Percentiles rank a stretch among this genome's conserved stretches.
phyloP scores from a whole-genome alignment of 2,888 invertebrate genomes.

The Macrosoma leucophasiata region DNA sequence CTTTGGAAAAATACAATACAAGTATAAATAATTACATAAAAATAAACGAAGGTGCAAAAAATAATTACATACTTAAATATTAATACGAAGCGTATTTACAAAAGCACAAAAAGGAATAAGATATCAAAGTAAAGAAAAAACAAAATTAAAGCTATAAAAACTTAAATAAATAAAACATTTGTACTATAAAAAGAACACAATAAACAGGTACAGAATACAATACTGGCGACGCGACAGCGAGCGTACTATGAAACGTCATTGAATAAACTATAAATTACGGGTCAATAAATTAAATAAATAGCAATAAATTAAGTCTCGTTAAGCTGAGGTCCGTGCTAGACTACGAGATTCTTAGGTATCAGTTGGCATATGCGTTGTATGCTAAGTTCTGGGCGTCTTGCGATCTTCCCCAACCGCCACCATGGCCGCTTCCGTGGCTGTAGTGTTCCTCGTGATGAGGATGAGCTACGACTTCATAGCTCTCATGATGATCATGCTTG shows the following conservation, averaged over 20 bases:
- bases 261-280: slow-evolving; percentile 30
- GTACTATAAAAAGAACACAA: slow-evolving; percentile 42
- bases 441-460: slow-evolving; percentile 78
- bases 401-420: slow-evolving; percentile 80
- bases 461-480: slow-evolving; percentile 85
- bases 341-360: slow-evolving; percentile 52
- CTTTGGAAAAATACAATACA: slow-evolving; percentile 16
- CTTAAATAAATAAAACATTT: slow-evolving; percentile 38
- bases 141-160: slow-evolving; percentile 53
- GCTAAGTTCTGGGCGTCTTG: slow-evolving; percentile 82
- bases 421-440: slow-evolving; percentile 70
- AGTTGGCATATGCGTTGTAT: slow-evolving; percentile 79
- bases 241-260: slow-evolving; percentile 38
- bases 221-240: slow-evolving; percentile 16
- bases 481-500: slow-evolving; percentile 79
- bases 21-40: slow-evolving; percentile 3
- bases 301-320: slow-evolving; percentile 51
- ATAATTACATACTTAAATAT: slow-evolving; percentile 25
- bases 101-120: slow-evolving; percentile 40
- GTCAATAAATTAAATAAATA: slow-evolving; percentile 57
- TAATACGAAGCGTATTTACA: slow-evolving; percentile 66
- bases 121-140: slow-evolving; percentile 41
- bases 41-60: slow-evolving; percentile 27
- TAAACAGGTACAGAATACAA: slow-evolving; percentile 45
- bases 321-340: slow-evolving; percentile 61